Evolutionary conservation across 2,888 invertebrate genomes (phyloP).

Genomic region (Athalia circularis): DNA sequence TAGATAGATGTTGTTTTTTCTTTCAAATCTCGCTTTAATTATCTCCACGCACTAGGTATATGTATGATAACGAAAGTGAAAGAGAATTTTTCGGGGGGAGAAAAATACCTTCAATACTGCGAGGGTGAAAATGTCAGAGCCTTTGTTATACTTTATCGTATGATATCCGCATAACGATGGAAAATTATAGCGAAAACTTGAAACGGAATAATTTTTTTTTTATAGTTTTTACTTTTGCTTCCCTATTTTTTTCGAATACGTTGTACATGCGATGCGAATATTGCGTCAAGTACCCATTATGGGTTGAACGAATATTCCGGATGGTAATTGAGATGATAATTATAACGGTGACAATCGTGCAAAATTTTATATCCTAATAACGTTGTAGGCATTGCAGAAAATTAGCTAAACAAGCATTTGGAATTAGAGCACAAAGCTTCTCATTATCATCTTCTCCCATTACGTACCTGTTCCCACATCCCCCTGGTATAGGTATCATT

Average conservation of each 20-base stretch:
- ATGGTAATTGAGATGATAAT: background rate
- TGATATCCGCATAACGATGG: no score
- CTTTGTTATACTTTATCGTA: no score
- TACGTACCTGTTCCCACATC: slow-evolving; percentile 20
- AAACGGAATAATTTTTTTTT: no score
- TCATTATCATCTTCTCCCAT: slow-evolving; percentile 31
- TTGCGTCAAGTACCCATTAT: no score
- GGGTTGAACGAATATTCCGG: background rate
- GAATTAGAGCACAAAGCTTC: slow-evolving; percentile 43
- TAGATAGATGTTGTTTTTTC: background rate
- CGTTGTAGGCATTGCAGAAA: slow-evolving; percentile 26
- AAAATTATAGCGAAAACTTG: no score
- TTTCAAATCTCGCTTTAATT: background rate
- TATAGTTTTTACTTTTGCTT: no score
- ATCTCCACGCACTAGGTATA: background rate
- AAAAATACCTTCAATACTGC: no score
- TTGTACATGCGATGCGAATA: no score
- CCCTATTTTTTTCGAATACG: no score
- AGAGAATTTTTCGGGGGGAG: background rate
- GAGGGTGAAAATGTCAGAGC: no score
- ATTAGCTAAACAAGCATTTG: slow-evolving; percentile 41
- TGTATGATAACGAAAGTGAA: slow-evolving; percentile 14
- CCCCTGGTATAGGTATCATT: slow-evolving; percentile 30
- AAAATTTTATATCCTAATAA: slow-evolving; percentile 3
- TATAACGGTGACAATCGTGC: slow-evolving; percentile 2